Percentiles rank a stretch among this genome's conserved stretches.
These are phyloP conservation scores for Cataglyphis altisquamis DNA, from an alignment of 2,888 invertebrate genomes.

Conservation along the genomic window DNA sequence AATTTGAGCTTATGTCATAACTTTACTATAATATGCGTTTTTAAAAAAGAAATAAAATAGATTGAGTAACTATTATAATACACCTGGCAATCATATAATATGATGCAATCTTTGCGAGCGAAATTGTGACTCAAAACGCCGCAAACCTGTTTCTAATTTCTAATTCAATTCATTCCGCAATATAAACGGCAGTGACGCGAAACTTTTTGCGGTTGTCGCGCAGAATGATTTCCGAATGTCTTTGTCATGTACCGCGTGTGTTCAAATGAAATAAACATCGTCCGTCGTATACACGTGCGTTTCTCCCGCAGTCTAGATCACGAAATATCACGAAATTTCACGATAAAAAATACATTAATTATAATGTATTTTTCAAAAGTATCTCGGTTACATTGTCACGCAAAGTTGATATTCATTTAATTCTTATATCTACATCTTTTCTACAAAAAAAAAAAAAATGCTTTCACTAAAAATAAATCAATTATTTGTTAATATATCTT, in stretches of 20 bases:
- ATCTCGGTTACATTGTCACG: background rate
- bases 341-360: background rate
- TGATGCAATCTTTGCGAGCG: background rate
- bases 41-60: background rate
- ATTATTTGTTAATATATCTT: constrained; percentile 1
- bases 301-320: background rate
- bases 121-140: background rate
- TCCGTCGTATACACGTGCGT: background rate
- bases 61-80: background rate
- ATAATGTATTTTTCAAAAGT: background rate
- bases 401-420: background rate
- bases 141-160: constrained; percentile 23
- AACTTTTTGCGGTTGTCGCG: constrained; percentile 29
- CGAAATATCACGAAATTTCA: background rate
- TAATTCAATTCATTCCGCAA: constrained; percentile 17
- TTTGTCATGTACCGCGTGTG: background rate
- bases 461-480: background rate
- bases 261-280: constrained; percentile 19
- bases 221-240: background rate
- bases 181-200: constrained; percentile 9
- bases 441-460: background rate
- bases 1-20: background rate
- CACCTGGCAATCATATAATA: background rate
- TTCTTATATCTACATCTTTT: background rate
- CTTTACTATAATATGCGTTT: background rate